Evolutionary conservation across 2,113 vertebrate species (phyloP), one percentile per base, ranked within the genome.

Genomic region (Scytalopus superciliaris): DNA sequence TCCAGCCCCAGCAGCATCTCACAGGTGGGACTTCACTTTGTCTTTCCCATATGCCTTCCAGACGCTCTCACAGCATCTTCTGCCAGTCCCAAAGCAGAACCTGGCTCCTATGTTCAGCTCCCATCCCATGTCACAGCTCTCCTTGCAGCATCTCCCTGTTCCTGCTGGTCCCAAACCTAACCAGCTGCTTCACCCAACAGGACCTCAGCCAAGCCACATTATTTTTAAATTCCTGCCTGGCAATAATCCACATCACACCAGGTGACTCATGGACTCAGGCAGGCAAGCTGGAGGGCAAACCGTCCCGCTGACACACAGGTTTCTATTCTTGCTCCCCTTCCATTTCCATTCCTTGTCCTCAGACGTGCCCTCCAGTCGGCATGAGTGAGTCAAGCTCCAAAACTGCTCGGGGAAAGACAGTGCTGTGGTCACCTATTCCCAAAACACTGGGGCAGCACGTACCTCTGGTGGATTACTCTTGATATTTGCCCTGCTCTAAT

Each of bases 321-420:
- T 96, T 94, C 90, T 84, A 70, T 96, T 93, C 92, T 72, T 84
- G 80, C 69, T 88, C 19, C 79, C 52, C 60, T 86, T 84, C 64
- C 75, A 85, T 49, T 92, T 87, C 77, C 67, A 76, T 17, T 42
- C 70, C 80, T 75, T 17, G 9, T 78, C 84, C 78, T 84, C 93
- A 89, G 79, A 76, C 9, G 0, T 63, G 77, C 49, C 56, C 79
- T 86, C 35, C 68, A 70, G 72, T 5, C 83, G 52, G 27, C 31
- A 53, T n/a, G 33, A 91, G 60, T n/a, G 33, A 91, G 60, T 86
- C 73, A 93, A 92, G 37, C 83, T 89, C 83, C 84, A 93, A 87
- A 82, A 87, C 77, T 2, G 3, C 44, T 0, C 0, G 8, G 28
- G 35, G 35, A 70, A 88, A 44, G 68, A 49, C 78, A 90, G 35